Percentiles rank a stretch among this genome's conserved stretches.
phyloP scores from a whole-genome alignment of 2,888 invertebrate species.

The Aquatica leii region DNA sequence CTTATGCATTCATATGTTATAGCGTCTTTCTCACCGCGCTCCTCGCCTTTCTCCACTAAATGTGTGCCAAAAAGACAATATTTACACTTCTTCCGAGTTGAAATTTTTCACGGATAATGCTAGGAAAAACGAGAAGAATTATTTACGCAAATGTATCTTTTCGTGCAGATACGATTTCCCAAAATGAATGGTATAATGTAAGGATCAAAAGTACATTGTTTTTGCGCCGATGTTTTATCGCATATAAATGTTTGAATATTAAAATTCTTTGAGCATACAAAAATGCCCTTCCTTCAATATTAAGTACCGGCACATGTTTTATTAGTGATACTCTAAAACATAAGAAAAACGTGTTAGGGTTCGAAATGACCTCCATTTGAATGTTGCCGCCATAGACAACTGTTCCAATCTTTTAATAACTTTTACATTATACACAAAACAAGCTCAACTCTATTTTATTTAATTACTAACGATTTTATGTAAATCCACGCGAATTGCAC shows the following conservation, averaged over 20 bases:
- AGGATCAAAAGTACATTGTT: conserved; percentile 13
- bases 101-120: conserved; percentile 28
- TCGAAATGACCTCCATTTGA: conserved; percentile 17
- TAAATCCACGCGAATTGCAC: not conserved
- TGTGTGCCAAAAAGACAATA: conserved; percentile 38
- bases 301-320: conserved; percentile 16
- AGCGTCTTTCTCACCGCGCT: conserved; percentile 37
- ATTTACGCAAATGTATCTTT: conserved; percentile 14
- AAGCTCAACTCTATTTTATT: too few species aligned
- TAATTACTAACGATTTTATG: too few species aligned
- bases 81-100: conserved; percentile 36
- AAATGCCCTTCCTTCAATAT: conserved; percentile 14
- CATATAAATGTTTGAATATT: conserved; percentile 11
- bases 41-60: conserved; percentile 37
- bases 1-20: conserved; percentile 59
- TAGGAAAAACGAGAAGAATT: conserved; percentile 16
- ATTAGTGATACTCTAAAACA: conserved; percentile 17
- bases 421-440: not conserved
- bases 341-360: conserved; percentile 19
- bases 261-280: conserved; percentile 9
- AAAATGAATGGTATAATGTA: conserved; percentile 10
- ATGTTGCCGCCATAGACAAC: conserved; percentile 10
- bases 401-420: conserved; percentile 3
- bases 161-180: not conserved
- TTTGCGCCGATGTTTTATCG: conserved; percentile 5